Evolutionary conservation across 2,888 invertebrate species (phyloP), one percentile per base, ranked within the genome.

Genomic region (Drosophila demipolita): DNA sequence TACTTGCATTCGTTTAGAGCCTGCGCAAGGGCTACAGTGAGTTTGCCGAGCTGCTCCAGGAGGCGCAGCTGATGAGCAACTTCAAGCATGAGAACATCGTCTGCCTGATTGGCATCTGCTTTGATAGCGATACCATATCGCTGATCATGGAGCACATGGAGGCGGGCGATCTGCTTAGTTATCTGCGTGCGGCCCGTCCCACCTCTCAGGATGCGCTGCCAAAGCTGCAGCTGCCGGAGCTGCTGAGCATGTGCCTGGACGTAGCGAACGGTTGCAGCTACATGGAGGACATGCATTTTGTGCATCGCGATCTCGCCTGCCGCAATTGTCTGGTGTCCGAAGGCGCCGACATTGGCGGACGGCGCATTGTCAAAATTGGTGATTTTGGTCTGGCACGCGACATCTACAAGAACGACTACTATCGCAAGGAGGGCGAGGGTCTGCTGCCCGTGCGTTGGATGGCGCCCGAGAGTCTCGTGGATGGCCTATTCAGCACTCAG

Each of bases 61-160:
- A 99, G 94, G 99, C 99, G 0, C 96, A 98, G 82, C 93, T 99
- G 52, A 99, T 99, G 99, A 97, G 98, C 63, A 98, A 99, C 92
- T 99, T 99, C 92, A 97, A 97, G 83, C 99, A 99, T 92, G 97
- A 98, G 72, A 98, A 99, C 91, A 99, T 99, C 64, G 94, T 99
- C 33, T 95, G 97, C 74, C 94, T 99, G 36, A 94, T 99, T 11
- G 99, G 99, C 1, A 98, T 99, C 7, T 99, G 99, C 90, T 95
- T 99, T 36, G 98, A 99, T 91, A 96, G 97, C 79, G 98, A 99
- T 91, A 97, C 98, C 9, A 97, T 98, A 88, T 97, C 98, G 85
- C 96, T 99, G 75, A 96, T 99, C 54, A 96, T 99, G 95, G 99
- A 99, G 92, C 95, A 99, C 23, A 99, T 99, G 99, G 97, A 98